Percentiles rank a stretch among this genome's conserved stretches.
Conservation (phyloP, 2,113 vertebrate species). For the Scalopus aquaticus region DNA sequence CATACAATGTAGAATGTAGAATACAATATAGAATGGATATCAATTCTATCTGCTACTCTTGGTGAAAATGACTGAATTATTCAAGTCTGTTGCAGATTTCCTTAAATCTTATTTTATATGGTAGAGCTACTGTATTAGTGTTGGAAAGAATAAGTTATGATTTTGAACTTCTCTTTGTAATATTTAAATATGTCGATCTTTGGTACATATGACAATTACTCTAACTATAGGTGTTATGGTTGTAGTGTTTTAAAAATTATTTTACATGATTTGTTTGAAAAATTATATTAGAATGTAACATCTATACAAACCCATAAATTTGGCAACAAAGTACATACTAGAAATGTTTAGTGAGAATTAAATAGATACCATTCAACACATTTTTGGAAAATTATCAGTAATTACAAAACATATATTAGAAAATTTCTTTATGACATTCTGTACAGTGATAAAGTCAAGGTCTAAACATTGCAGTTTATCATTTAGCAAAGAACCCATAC, state of each 20-base stretch:
- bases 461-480: background rate
- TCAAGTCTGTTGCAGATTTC: background rate
- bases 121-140: background rate
- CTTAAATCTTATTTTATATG: slow-evolving; percentile 3
- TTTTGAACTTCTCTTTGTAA: background rate
- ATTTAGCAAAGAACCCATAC: background rate
- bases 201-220: background rate
- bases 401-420: background rate
- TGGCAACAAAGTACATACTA: background rate
- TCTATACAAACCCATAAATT: background rate
- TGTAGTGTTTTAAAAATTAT: background rate
- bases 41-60: background rate
- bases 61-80: background rate
- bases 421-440: background rate
- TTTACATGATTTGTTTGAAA: background rate
- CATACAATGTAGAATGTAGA: too few relatives aligned
- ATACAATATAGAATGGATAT: background rate
- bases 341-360: background rate
- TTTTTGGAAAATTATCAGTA: background rate
- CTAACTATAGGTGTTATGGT: background rate
- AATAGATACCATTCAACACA: background rate
- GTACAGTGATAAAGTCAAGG: background rate
- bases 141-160: background rate
- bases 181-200: background rate
- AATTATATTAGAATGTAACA: background rate